phyloP scores from a whole-genome alignment of 2,113 vertebrate species.

The Bungarus multicinctus region DNA sequence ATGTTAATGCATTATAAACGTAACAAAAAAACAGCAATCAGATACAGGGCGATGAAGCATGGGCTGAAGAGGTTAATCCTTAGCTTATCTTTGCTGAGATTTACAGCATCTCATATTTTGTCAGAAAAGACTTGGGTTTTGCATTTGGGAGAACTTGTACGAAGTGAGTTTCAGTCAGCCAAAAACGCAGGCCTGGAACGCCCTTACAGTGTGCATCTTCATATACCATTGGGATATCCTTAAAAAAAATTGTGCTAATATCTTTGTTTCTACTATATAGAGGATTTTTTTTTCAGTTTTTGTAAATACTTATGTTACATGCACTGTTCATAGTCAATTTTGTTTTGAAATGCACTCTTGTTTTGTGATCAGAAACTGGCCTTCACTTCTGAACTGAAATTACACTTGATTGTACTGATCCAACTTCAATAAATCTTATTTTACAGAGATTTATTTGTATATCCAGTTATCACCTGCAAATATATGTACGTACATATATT shows the following conservation, averaged over 20 bases:
- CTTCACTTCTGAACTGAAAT: conserved; percentile 86
- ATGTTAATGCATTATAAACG: conserved; percentile 39
- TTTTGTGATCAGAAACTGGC: conserved; percentile 80
- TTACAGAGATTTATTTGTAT: conserved; percentile 34
- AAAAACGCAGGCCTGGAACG: conserved; percentile 51
- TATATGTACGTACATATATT: background rate
- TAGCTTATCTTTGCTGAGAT: conserved; percentile 36
- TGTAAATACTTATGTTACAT: conserved; percentile 81
- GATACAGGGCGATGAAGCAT: conserved; percentile 44
- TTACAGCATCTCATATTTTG: conserved; percentile 30
- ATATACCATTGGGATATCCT: conserved; percentile 60
- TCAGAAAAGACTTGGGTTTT: conserved; percentile 43
- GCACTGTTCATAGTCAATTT: conserved; percentile 82
- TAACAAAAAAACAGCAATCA: conserved; percentile 37
- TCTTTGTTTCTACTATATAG: conserved; percentile 69
- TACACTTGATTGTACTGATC: conserved; percentile 91
- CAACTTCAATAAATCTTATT: conserved; percentile 87
- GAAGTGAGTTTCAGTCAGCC: conserved; percentile 55
- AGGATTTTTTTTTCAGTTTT: conserved; percentile 60
- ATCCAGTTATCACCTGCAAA: background rate
- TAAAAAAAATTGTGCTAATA: conserved; percentile 51
- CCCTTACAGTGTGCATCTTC: conserved; percentile 69
- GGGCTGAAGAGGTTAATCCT: conserved; percentile 41
- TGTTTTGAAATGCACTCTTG: conserved; percentile 84
- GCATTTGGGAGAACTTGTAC: conserved; percentile 50